Percentiles rank a stretch among this genome's conserved stretches.
Evolutionary conservation across 2,113 vertebrate species (phyloP).

Genomic region (Seriola aureovittata): DNA sequence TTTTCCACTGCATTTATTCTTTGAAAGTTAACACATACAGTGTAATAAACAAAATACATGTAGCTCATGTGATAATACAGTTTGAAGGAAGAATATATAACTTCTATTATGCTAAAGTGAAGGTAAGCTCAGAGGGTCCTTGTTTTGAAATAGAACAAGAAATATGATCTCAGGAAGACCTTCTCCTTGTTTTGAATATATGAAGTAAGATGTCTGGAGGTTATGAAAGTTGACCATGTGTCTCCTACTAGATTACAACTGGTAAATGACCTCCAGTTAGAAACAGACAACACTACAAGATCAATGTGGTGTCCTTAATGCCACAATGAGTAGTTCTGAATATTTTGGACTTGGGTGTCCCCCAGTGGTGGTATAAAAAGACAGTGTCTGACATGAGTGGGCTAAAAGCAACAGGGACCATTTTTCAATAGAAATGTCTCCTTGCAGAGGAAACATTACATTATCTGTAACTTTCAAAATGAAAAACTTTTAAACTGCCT

Average conservation of each 20-base stretch:
- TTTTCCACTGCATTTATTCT: conserved; percentile 56
- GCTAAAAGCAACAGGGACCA: neutral
- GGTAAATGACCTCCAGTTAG: neutral
- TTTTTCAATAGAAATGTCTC: neutral
- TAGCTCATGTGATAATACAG: conserved; percentile 5
- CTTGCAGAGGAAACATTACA: neutral
- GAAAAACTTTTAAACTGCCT: neutral
- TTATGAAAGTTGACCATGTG: neutral
- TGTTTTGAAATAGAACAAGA: conserved; percentile 4
- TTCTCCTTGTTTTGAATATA: conserved; percentile 1
- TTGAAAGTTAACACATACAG: conserved; percentile 42
- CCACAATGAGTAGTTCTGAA: neutral
- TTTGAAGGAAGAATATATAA: conserved; percentile 3
- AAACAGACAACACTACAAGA: conserved; percentile 6
- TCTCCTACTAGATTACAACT: neutral
- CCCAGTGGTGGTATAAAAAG: neutral
- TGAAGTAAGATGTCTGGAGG: neutral
- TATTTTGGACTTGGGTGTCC: conserved; percentile 13
- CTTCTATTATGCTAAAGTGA: conserved; percentile 21
- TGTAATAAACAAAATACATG: conserved; percentile 36
- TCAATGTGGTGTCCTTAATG: neutral
- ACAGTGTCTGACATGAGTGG: neutral
- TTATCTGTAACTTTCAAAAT: neutral
- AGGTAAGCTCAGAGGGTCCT: conserved; percentile 12
- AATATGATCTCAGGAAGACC: neutral